These are phyloP conservation scores for Zapus hudsonius DNA, from an alignment of 2,113 vertebrate genomes.

Conservation along the genomic window DNA sequence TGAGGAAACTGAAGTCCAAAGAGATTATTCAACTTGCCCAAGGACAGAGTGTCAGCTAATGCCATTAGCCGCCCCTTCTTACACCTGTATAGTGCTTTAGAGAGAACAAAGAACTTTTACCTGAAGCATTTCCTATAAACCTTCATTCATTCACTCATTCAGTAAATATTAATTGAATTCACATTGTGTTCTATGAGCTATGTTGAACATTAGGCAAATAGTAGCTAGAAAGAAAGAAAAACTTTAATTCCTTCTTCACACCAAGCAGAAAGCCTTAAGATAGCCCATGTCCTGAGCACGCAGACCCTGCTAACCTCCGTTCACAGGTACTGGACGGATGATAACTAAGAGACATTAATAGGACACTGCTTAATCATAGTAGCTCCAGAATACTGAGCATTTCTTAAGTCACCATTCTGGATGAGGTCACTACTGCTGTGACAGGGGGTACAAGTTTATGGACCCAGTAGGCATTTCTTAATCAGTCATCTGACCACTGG, in stretches of 20 bases:
- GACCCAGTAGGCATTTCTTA: neutral
- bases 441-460: neutral
- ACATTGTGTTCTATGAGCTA: neutral
- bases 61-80: neutral
- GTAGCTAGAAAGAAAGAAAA: neutral
- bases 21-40: neutral
- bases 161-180: slow-evolving; percentile 35
- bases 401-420: neutral
- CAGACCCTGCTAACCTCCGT: neutral
- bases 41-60: neutral
- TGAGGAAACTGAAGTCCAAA: neutral
- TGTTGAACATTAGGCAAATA: neutral
- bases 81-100: too few species aligned
- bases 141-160: neutral
- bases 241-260: neutral
- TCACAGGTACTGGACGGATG: neutral
- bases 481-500: neutral
- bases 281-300: neutral
- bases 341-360: neutral
- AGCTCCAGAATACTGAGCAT: slow-evolving; percentile 10
- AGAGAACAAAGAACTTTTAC: neutral
- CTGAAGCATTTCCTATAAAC: neutral
- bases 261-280: neutral
- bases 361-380: neutral
- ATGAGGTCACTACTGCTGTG: neutral